phyloP scores from a whole-genome alignment of 2,888 invertebrate species.

The Gymnoscelis rufifasciata region DNA sequence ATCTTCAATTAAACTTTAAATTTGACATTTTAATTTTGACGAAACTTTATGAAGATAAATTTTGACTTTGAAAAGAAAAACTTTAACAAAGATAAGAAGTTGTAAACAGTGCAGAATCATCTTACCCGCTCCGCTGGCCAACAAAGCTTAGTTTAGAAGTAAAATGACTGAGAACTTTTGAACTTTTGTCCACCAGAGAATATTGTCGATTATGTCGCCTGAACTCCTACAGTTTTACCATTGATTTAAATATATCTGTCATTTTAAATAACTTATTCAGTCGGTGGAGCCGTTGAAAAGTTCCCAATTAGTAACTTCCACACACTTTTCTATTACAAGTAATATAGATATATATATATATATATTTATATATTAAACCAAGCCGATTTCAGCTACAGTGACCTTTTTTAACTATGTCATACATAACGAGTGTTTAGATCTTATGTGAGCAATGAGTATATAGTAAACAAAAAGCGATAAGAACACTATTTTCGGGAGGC shows the following conservation, averaged over 20 bases:
- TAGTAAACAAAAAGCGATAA: too few relatives aligned
- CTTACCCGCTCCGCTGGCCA: conserved; percentile 20
- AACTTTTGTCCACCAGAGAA: background rate
- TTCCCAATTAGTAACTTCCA: too few relatives aligned
- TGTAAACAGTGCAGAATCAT: conserved; percentile 16
- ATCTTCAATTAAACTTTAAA: background rate
- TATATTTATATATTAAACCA: too few relatives aligned
- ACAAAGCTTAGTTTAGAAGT: conserved; percentile 22
- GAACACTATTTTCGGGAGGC: too few relatives aligned
- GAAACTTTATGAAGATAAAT: background rate
- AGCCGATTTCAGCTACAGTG: too few relatives aligned
- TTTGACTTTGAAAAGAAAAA: conserved; percentile 10
- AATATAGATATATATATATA: too few relatives aligned
- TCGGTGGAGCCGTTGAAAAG: background rate
- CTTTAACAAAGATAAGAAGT: conserved; percentile 15
- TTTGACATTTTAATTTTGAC: background rate
- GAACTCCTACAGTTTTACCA: background rate
- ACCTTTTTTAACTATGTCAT: too few relatives aligned
- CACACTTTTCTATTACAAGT: too few relatives aligned
- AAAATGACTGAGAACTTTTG: conserved; percentile 14
- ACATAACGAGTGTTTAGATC: too few relatives aligned
- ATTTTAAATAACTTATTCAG: background rate
- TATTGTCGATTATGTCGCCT: background rate
- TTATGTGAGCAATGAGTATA: too few relatives aligned
- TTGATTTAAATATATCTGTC: background rate